Conservation (phyloP, 2,797 vertebrate species). For the Enteromius treurensis region DNA sequence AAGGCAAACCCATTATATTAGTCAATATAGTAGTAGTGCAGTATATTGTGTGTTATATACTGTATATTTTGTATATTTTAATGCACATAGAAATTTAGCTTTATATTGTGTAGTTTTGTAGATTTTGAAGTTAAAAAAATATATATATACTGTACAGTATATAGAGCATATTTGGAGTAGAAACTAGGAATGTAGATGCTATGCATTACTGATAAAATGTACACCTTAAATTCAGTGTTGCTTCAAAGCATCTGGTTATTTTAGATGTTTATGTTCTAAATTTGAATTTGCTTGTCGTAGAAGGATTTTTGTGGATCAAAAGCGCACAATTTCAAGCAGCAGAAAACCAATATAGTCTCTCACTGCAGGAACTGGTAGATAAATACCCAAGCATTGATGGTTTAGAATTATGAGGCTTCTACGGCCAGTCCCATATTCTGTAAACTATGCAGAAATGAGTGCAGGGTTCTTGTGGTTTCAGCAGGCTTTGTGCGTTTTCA, state of each 20-base stretch:
- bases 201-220: not conserved
- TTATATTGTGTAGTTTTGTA: not conserved
- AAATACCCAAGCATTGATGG: constrained; percentile 5
- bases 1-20: not conserved
- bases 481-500: constrained; percentile 56
- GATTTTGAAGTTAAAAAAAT: not conserved
- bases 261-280: not conserved
- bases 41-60: not conserved
- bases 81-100: too few relatives aligned
- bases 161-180: too few relatives aligned
- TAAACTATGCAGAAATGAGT: constrained; percentile 64
- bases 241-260: not conserved
- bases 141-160: too few relatives aligned
- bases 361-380: not conserved
- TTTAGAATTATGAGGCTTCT: constrained; percentile 11
- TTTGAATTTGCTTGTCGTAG: not conserved
- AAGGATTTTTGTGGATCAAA: not conserved
- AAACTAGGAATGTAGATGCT: too few relatives aligned
- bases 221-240: not conserved
- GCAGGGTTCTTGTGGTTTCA: constrained; percentile 63
- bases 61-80: constrained; percentile 1
- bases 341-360: not conserved
- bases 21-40: not conserved
- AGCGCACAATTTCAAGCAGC: not conserved
- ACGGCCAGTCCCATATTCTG: constrained; percentile 59